Percentiles rank a stretch among this genome's conserved stretches.
These are phyloP conservation scores for Phyllostomus discolor DNA, from an alignment of 2,113 vertebrate species.

Conservation along the genomic window DNA sequence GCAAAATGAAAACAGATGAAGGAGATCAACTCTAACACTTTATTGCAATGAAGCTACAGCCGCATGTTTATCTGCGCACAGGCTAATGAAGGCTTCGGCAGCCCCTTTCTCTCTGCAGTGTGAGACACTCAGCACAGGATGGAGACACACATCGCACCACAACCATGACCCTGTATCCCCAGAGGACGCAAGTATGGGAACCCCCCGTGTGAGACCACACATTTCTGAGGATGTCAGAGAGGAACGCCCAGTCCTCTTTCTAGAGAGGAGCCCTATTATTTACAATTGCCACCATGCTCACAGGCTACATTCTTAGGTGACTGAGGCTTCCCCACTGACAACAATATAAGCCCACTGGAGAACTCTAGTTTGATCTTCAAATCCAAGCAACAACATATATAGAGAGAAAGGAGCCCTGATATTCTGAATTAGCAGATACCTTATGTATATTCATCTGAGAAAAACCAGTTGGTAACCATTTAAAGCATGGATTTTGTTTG, in stretches of 20 bases:
- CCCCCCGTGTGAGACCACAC: background rate
- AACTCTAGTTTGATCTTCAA: background rate
- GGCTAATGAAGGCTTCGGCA: background rate
- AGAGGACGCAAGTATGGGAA: background rate
- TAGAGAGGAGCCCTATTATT: background rate
- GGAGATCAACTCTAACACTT: constrained; percentile 26
- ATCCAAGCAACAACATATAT: background rate
- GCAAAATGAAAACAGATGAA: constrained; percentile 60
- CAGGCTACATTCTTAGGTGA: background rate
- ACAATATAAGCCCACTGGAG: background rate
- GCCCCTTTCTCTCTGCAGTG: background rate
- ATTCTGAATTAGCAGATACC: background rate
- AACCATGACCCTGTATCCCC: background rate
- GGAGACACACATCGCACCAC: background rate
- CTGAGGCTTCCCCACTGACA: background rate
- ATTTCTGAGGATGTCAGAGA: background rate
- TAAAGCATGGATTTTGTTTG: background rate
- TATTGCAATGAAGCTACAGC: background rate
- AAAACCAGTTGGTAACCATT: background rate
- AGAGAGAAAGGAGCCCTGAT: background rate
- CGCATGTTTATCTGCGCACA: background rate
- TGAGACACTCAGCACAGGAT: background rate
- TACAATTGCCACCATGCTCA: background rate
- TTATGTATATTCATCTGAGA: background rate
- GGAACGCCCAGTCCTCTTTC: background rate